Base-by-base conservation (phyloP, 2,797 vertebrate genomes). In the Myioborus miniatus region DNA sequence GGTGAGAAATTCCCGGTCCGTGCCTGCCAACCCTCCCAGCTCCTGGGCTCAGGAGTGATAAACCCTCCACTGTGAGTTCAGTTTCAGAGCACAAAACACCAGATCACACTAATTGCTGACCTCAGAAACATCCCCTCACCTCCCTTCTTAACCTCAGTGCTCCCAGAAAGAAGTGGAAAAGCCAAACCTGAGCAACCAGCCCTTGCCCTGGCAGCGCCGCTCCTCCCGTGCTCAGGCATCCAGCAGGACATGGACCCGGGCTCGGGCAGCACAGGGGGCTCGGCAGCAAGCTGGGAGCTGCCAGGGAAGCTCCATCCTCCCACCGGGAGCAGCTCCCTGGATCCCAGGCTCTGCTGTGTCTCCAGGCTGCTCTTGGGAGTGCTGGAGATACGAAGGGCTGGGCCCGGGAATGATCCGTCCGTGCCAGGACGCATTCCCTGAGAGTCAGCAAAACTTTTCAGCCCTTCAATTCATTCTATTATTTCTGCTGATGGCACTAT, bases 371-470 rank as follows among this genome's bases (percentile, higher is more conserved):
- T 56, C 55, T n/a, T 13, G 8, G 47, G 56, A 81, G 41, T 1
- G 0, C 81, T 75, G 79, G 94, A 87, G 68, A 75, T 16, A 13
- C 3, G 41, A 80, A 74, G 76, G 76, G 82, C 46, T 71, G 76
- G 62, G 89, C 86, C 92, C 2, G 0, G 65, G 83, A 92, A 81
- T 21, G 22, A 69, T 78, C 91, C 68, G 0, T 53, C 83, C 0
- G 1, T 95, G 96, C 94, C 96, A 97, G 92, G 79, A 95, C 1
- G 0, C 21, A 1, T 96, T 97, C 94, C 82, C 92, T 93, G 52
- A 83, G 37, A 95, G 94, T 97, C 96, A 97, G 95, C 96, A 96
- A 78, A 96, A 97, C 89, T 96, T 96, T 96, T 96, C 84, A 96
- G 92, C 63, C 88, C 80, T 93, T 94, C 92, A 95, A 93, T 95